Base-by-base conservation (phyloP, 2,888 invertebrate genomes). In the Mylabris sibirica region DNA sequence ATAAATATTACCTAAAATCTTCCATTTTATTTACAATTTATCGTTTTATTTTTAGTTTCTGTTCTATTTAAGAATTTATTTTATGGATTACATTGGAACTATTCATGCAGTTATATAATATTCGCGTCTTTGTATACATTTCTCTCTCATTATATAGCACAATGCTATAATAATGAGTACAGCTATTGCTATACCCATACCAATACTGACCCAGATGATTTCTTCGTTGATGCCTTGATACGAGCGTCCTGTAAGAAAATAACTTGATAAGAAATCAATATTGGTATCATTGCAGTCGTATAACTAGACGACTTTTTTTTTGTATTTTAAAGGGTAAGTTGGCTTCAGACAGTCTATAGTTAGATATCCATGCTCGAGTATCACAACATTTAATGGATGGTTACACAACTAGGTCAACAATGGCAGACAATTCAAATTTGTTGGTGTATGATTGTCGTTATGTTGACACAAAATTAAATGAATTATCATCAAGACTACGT, bases 191-290 rank as follows among this genome's bases (percentile, higher is more conserved):
- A 93, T 91, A 41, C 93, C 93, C 93, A 94, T 93, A 65, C 93
- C 93, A 83, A 94, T 93, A 86, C 93, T 93, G 80, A 94, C 93
- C 94, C 94, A 94, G 82, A 94, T 94, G 76, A 94, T 94, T 84
- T 94, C 94, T 83, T 94, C 94, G 85, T 94, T 94, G 84, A 94
- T 92, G 68, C 94, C 94, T 78, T 92, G 92, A 80, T 93, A 92
- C 34, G 92, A 92, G 78, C 92, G 91, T 67, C 93, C 94, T 94
- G 88, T 20, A 84, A 63, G n/a, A n/a, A 35, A 41, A 26, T 63
- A 17, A 60, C 30, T 30, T 30, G 30, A 30, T 30, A 30, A 30
- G 30, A 30, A 30, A 30, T 30, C 30, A 30, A 30, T 30, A 30
- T 30, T 30, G 30, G 30, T 1, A 30, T 30, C 30, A 8, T 30